Base-by-base conservation (phyloP, 2,888 invertebrate genomes). In the Bruchidius siliquastri region DNA sequence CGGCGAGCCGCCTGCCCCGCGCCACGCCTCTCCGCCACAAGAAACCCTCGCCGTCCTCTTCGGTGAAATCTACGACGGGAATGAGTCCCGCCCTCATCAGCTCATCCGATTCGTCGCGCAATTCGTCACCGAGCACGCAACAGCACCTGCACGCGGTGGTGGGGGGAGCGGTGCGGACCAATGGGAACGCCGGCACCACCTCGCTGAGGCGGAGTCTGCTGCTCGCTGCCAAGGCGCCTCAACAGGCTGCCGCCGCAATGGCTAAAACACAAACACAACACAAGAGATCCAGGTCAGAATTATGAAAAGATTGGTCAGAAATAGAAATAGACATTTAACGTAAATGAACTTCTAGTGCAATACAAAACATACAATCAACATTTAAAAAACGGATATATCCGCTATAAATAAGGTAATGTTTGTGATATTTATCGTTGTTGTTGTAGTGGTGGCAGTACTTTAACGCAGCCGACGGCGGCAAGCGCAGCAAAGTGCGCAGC, bases 91-190 rank as follows among this genome's bases (percentile, higher is more conserved):
- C 70, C 26, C 73, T 73, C 20, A 4, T 76, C 18, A 76, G 76
- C 66, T 81, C 86, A 2, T 86, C 86, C 18, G 92, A 92, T 79
- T 92, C 92, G 0, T 92, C 92, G 0, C 88, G 92, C 18, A 92
- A 91, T 75, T 91, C 92, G 0, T 92, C 92, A 80, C 92, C 92
- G 0, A 89, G 91, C 0, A 82, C 85, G 71, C 82, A 80, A 75
- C 81, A 82, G 77, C 8, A 49, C 8, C 30, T 6, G 18, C 49
- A 49, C 1, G 49, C 49, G 80, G 81, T 71, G 77, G 78, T n/a
- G 8, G 49, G 49, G 8, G 49, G 49, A 3, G 18, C 10, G 10
- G 49, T 1, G 49, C 8, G 49, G 49, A 49, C 10, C 13, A 49
- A 49, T 13, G 49, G 49, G 18, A 4, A 49, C 18, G 49, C 49